Percentiles rank a stretch among this genome's conserved stretches.
phyloP scores from a whole-genome alignment of 2,797 vertebrate genomes.

The Poeciliopsis presidionis region DNA sequence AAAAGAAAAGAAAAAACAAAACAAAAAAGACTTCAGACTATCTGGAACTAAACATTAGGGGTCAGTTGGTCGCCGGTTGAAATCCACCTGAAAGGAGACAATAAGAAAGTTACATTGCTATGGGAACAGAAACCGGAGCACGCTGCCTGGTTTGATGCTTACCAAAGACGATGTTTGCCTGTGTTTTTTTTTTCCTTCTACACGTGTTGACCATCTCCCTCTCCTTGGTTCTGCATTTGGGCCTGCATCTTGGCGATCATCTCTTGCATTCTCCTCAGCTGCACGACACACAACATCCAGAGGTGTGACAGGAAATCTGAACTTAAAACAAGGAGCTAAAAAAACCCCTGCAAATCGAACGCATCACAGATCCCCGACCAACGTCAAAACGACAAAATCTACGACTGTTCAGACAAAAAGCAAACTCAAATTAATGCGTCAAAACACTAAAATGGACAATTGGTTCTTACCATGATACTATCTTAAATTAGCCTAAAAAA shows the following conservation, averaged over 20 bases:
- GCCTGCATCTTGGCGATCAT: conserved; percentile 98
- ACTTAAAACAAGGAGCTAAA: not conserved
- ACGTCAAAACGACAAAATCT: not conserved
- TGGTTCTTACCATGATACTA: not conserved
- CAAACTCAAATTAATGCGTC: not conserved
- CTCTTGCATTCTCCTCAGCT: conserved; percentile 98
- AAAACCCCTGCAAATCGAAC: not conserved
- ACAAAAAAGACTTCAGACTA: conserved; percentile 28
- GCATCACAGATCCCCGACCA: not conserved
- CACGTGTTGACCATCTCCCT: conserved; percentile 70
- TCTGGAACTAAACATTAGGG: conserved; percentile 54
- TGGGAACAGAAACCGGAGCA: not conserved
- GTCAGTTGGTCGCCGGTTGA: conserved; percentile 48
- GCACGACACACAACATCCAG: not conserved
- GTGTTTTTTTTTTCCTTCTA: conserved; percentile 52
- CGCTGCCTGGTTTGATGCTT: not conserved
- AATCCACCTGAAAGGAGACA: conserved; percentile 52
- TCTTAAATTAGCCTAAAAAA: not conserved
- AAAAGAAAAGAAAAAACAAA: conserved; percentile 28
- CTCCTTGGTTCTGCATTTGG: conserved; percentile 93
- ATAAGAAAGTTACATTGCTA: not conserved
- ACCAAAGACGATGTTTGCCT: not conserved
- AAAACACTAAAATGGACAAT: not conserved
- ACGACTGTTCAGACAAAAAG: not conserved
- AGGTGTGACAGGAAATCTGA: not conserved